Percentiles rank a stretch among this genome's conserved stretches.
Evolutionary conservation across 2,888 invertebrate genomes (phyloP).

Genomic region (Cheilosia grossa): DNA sequence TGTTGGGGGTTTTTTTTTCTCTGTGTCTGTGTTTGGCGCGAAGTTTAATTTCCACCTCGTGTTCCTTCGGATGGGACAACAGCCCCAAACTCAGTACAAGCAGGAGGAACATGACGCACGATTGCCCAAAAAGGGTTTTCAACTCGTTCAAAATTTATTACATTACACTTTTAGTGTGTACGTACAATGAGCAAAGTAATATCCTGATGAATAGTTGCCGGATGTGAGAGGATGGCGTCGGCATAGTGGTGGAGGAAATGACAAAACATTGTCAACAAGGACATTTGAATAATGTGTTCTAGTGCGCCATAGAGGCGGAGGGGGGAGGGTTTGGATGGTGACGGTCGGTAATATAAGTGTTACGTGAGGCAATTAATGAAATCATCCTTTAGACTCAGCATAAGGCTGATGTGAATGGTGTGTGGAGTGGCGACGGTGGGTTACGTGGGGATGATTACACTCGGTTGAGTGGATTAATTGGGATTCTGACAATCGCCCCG

Average conservation of each 20-base stretch:
- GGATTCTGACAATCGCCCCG: conserved; percentile 53
- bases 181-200: conserved; percentile 54
- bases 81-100: conserved; percentile 7
- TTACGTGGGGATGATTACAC: conserved; percentile 63
- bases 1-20: conserved; percentile 20
- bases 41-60: conserved; percentile 62
- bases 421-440: conserved; percentile 2
- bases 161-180: conserved; percentile 57
- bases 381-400: conserved; percentile 68
- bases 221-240: background rate
- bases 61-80: background rate
- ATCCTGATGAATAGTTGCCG: conserved; percentile 66
- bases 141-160: conserved; percentile 65
- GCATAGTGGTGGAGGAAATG: conserved; percentile 47
- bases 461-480: conserved; percentile 72
- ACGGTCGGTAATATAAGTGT: conserved; percentile 23
- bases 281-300: conserved; percentile 62
- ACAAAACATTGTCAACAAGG: conserved; percentile 71
- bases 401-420: conserved; percentile 26
- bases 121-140: conserved; percentile 66
- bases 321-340: no score
- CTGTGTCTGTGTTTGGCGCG: conserved; percentile 20
- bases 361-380: conserved; percentile 74
- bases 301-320: conserved; percentile 12
- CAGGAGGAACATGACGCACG: conserved; percentile 54